Evolutionary conservation across 1,140 invertebrate genomes (phyloP).

Genomic region (Oncopodura yosiiana): DNA sequence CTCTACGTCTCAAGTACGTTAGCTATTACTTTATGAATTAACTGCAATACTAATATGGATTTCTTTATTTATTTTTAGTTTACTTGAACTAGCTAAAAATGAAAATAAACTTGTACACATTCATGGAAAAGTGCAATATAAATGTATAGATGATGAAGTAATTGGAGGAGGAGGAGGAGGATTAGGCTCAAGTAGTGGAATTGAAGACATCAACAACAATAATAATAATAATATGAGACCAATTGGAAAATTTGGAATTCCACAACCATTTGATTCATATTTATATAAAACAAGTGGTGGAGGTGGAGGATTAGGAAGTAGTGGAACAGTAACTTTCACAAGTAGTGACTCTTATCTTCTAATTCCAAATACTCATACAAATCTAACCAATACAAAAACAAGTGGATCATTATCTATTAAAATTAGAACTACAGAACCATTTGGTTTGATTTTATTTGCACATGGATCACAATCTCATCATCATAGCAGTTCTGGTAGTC

Average conservation of each 20-base stretch:
- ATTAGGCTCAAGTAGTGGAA: not conserved
- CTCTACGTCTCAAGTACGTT: slow-evolving; percentile 67
- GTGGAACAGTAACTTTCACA: slow-evolving; percentile 43
- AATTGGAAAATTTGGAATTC: slow-evolving; percentile 17
- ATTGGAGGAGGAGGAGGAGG: slow-evolving; percentile 52
- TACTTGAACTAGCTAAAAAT: slow-evolving; percentile 75
- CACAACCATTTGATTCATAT: slow-evolving; percentile 17
- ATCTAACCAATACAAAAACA: too few species aligned
- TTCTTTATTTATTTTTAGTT: too few species aligned
- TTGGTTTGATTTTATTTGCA: slow-evolving; percentile 87
- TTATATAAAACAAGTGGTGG: not conserved
- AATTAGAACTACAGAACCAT: slow-evolving; percentile 85
- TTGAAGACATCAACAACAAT: not conserved
- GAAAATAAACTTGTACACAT: slow-evolving; percentile 78
- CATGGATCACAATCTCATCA: slow-evolving; percentile 51
- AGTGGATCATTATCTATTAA: slow-evolving; percentile 83
- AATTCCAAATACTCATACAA: too few species aligned
- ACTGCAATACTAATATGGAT: too few species aligned
- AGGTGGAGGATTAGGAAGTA: too few species aligned
- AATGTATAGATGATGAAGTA: slow-evolving; percentile 76
- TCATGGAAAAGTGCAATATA: slow-evolving; percentile 75
- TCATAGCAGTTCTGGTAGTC: not conserved
- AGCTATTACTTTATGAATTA: too few species aligned
- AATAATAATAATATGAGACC: not conserved
- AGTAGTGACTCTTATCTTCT: slow-evolving; percentile 45